These are phyloP conservation scores for Parapristionchus giblindavisi DNA, from an alignment of 2,888 invertebrate genomes.

Conservation along the genomic window DNA sequence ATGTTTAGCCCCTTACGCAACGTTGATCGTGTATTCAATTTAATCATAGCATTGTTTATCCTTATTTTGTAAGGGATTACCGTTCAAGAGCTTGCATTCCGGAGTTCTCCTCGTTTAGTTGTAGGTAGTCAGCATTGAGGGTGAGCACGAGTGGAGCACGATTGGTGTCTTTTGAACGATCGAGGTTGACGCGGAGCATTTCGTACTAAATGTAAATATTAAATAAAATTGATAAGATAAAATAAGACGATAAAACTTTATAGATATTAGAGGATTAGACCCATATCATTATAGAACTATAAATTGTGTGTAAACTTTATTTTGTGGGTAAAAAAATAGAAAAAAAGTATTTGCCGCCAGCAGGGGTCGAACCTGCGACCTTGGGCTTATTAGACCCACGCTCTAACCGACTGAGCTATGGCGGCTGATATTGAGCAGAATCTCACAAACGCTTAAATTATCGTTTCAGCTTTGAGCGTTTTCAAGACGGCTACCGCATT, in stretches of 20 bases:
- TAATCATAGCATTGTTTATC: not conserved
- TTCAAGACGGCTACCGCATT: too few relatives aligned
- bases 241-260: not conserved
- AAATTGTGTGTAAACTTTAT: too few relatives aligned
- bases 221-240: not conserved
- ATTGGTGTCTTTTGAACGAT: constrained; percentile 90
- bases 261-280: too few relatives aligned
- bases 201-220: constrained; percentile 70
- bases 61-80: constrained; percentile 20
- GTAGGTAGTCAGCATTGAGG: constrained; percentile 82
- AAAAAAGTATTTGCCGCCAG: constrained; percentile 38
- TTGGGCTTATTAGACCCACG: constrained; percentile 50
- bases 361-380: constrained; percentile 43
- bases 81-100: constrained; percentile 56
- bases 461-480: too few relatives aligned
- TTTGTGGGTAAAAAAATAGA: too few relatives aligned
- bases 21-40: too few relatives aligned
- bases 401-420: constrained; percentile 50
- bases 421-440: too few relatives aligned
- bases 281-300: too few relatives aligned
- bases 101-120: constrained; percentile 54
- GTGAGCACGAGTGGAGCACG: constrained; percentile 87
- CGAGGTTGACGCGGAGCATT: constrained; percentile 90
- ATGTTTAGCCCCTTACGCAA: too few relatives aligned
- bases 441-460: too few relatives aligned